phyloP scores from a whole-genome alignment of 2,113 vertebrate species.

The Mormyrus iriodes region DNA sequence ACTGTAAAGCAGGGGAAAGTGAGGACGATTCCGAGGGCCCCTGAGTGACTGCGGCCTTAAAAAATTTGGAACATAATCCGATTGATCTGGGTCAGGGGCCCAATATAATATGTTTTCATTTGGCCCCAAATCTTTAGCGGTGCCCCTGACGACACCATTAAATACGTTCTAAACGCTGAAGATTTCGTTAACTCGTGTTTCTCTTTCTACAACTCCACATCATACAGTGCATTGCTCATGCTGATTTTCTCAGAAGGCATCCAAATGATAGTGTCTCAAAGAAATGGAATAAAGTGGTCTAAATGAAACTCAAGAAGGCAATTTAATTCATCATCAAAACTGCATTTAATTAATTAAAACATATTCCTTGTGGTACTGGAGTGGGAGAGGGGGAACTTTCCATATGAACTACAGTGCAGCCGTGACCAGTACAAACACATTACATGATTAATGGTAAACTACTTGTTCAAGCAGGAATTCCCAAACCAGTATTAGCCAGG shows the following conservation, averaged over 20 bases:
- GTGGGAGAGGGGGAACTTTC: neutral
- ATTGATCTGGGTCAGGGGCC: too few relatives aligned
- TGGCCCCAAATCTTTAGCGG: too few relatives aligned
- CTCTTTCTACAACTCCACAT: neutral
- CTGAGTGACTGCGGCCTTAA: too few relatives aligned
- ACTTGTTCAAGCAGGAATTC: neutral
- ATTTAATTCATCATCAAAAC: conserved; percentile 5
- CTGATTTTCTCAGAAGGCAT: neutral
- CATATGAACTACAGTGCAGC: neutral
- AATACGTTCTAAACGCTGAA: neutral
- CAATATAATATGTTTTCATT: too few relatives aligned
- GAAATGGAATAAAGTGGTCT: neutral
- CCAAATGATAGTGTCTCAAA: neutral
- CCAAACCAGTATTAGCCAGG: neutral
- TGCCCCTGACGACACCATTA: too few relatives aligned
- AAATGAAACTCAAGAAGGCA: neutral
- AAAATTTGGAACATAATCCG: too few relatives aligned
- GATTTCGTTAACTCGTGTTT: neutral
- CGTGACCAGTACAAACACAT: neutral
- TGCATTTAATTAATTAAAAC: conserved; percentile 11
- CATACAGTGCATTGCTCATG: neutral
- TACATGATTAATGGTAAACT: neutral
- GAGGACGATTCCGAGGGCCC: too few relatives aligned
- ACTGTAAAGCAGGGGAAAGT: too few relatives aligned
- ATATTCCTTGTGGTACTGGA: neutral